These are phyloP conservation scores for Mionectes macconnelli DNA, from an alignment of 2,113 vertebrate genomes.

Conservation along the genomic window DNA sequence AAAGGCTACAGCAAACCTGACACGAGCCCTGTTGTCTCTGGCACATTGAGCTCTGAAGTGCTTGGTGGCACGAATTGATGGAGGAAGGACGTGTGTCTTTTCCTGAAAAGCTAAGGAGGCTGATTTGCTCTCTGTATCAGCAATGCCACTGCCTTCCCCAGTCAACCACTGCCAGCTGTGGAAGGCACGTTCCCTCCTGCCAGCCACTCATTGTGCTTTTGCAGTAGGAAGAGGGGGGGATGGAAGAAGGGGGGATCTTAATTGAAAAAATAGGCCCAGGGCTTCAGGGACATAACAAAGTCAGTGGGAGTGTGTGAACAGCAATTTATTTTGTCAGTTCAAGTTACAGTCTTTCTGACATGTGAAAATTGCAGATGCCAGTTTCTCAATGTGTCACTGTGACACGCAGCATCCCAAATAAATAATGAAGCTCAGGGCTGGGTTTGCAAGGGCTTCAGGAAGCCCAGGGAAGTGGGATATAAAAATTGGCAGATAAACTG, in stretches of 20 bases:
- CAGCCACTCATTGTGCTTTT: slow-evolving; percentile 20
- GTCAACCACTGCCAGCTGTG: slow-evolving; percentile 49
- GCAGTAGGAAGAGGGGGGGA: not conserved
- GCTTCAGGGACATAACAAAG: slow-evolving; percentile 55
- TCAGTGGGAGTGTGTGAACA: slow-evolving; percentile 47
- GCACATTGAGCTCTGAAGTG: fast-evolving
- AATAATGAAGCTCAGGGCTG: slow-evolving; percentile 16
- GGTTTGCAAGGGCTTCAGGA: not conserved
- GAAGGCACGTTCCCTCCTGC: slow-evolving; percentile 41
- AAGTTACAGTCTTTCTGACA: slow-evolving; percentile 53
- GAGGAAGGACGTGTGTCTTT: not conserved
- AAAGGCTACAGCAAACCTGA: not conserved
- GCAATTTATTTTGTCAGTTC: slow-evolving; percentile 62
- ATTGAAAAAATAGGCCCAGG: slow-evolving; percentile 62
- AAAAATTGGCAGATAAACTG: not conserved
- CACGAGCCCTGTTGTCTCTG: not conserved
- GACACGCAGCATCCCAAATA: slow-evolving; percentile 35
- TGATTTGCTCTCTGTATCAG: not conserved
- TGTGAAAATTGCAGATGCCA: slow-evolving; percentile 59
- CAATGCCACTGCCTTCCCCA: not conserved
- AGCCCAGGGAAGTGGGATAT: not conserved
- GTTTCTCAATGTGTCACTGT: slow-evolving; percentile 41
- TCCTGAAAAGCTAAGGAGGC: not conserved
- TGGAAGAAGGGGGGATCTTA: slow-evolving; percentile 45
- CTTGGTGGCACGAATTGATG: not conserved